These are phyloP conservation scores for Liposcelis brunnea DNA, from an alignment of 2,888 invertebrate genomes.

Conservation along the genomic window DNA sequence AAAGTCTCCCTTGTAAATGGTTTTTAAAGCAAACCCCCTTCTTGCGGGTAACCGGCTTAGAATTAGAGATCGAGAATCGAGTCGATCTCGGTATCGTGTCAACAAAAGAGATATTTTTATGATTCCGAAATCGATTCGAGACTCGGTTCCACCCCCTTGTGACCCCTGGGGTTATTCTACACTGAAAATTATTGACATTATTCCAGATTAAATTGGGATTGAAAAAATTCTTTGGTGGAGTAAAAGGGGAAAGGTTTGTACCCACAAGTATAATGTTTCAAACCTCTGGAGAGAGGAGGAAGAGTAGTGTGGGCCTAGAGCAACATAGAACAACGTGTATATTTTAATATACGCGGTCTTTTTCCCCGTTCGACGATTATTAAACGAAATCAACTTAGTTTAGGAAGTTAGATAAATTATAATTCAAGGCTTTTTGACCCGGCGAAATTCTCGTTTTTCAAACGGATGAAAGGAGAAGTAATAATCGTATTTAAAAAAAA, in stretches of 20 bases:
- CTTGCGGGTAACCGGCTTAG: slow-evolving; percentile 8
- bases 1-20: slow-evolving; percentile 3
- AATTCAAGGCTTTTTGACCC: no score
- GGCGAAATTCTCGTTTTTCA: no score
- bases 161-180: slow-evolving; percentile 6
- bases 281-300: not conserved
- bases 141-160: slow-evolving; percentile 3
- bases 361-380: no score
- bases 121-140: slow-evolving; percentile 5
- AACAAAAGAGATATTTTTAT: no score
- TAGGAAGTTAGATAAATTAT: no score
- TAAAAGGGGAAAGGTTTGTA: slow-evolving; percentile 5
- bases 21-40: slow-evolving; percentile 3
- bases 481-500: no score
- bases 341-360: no score
- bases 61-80: not conserved
- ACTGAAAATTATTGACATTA: slow-evolving; percentile 9
- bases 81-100: no score
- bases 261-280: slow-evolving; percentile 9
- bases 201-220: slow-evolving; percentile 9
- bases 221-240: slow-evolving; percentile 4
- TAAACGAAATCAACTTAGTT: no score
- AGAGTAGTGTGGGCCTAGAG: not conserved
- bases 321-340: no score
- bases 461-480: no score